Base-by-base conservation (phyloP, 2,113 vertebrate genomes). In the Chelonoidis abingdonii region DNA sequence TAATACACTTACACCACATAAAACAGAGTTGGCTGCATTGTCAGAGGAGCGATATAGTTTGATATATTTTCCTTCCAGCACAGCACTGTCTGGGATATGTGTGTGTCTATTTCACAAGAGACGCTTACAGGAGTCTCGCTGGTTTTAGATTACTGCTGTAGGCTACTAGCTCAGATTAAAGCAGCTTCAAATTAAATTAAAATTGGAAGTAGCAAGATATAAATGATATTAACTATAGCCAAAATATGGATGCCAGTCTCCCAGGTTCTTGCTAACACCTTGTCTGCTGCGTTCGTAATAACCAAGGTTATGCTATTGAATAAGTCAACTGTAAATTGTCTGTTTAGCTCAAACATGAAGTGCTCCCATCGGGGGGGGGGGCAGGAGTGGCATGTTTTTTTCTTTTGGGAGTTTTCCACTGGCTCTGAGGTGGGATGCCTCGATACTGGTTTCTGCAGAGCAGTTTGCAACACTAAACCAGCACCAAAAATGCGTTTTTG, bases 1-100 rank as follows among this genome's bases (percentile, higher is more conserved):
- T 91, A 53, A 88, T 91, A 84, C 86, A 91, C 94, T 91, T 93
- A 87, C 79, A 87, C 65, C 8, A 24, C 31, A 17, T 38, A 53
- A 85, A 89, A 84, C 80, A 94, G 22, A 22, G 22, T 47, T 85
- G 53, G 41, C 53, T 91, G 11, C 31, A 75, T 89, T 96, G 57
- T 93, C 78, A 57, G 57, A 78, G 50, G 54, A 21, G 11, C 35
- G 86, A 1, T 88, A 5, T 79, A 83, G 65, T 94, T 81, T 84
- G 81, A 75, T 88, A 10, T 92, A 38, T 90, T 94, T 86, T 86
- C 52, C 5, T 93, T 93, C 72, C 49, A 62, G 87, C 52, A 59
- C 24, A 80, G 38, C n/a, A 62, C 8, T 93, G 49, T 65, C 2
- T 78, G 19, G 62, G 89, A 93, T 76, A 16, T 49, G 4, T 29